Evolutionary conservation across 2,797 vertebrate species (phyloP).

Genomic region (Tamandua tetradactyla): DNA sequence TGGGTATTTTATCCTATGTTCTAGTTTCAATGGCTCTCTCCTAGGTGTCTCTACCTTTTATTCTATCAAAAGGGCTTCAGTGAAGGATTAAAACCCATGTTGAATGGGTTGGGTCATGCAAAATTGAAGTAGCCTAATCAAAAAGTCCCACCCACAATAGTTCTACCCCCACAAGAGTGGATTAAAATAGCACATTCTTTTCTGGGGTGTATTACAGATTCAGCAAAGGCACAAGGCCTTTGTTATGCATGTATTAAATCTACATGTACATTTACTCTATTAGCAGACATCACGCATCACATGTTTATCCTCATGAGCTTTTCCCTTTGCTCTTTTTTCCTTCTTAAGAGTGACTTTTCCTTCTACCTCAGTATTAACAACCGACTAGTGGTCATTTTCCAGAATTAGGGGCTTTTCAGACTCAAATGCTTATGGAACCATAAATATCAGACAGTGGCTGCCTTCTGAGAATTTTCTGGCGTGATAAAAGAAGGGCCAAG

Average conservation of each 20-base stretch:
- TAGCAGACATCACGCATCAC: neutral
- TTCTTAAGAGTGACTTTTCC: conserved; percentile 49
- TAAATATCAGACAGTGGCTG: conserved; percentile 20
- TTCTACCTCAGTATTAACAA: neutral
- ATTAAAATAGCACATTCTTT: no score
- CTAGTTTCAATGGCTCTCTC: no score
- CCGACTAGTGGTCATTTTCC: conserved; percentile 19
- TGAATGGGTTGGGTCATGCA: no score
- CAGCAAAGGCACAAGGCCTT: no score
- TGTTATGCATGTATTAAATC: neutral
- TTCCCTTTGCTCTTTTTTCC: neutral
- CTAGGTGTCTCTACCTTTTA: no score
- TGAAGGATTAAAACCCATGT: no score
- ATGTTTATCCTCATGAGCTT: neutral
- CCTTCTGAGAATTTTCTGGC: conserved; percentile 30
- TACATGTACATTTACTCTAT: neutral
- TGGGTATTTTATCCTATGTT: no score
- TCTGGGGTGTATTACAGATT: no score
- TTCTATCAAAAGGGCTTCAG: no score
- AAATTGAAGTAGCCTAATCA: no score
- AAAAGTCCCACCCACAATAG: no score
- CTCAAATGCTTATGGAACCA: conserved; percentile 49
- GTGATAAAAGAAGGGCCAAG: conserved; percentile 44
- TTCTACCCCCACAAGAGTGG: no score
- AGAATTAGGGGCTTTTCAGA: conserved; percentile 49